These are phyloP conservation scores for Amia ocellicauda DNA, from an alignment of 2,113 vertebrate genomes.

Conservation along the genomic window DNA sequence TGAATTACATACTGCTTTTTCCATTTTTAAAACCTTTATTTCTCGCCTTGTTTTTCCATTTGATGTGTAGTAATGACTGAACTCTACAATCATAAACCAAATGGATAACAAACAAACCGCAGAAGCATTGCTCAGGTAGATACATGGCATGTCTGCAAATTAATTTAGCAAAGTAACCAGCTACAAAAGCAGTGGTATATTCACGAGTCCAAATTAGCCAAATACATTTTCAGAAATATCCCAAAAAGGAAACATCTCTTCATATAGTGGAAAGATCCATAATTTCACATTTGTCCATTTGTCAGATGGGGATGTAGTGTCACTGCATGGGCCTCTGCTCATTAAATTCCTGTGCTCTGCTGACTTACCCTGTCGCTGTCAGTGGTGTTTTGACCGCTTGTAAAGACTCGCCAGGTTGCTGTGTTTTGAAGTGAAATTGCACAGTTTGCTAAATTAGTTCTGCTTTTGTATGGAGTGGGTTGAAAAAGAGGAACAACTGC, in stretches of 20 bases:
- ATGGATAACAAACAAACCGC: no score
- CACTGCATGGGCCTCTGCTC: background rate
- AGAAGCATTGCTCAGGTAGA: background rate
- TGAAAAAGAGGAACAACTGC: background rate
- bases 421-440: background rate
- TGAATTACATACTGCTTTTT: no score
- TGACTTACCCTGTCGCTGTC: background rate
- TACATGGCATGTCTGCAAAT: no score
- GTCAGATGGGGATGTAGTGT: background rate
- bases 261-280: no score
- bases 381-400: background rate
- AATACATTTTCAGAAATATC: no score
- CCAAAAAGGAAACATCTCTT: no score
- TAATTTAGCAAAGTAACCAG: no score
- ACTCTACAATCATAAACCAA: background rate
- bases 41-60: no score
- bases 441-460: background rate
- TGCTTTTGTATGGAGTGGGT: background rate
- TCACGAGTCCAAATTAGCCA: no score
- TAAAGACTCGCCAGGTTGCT: background rate
- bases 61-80: background rate
- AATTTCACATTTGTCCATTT: no score
- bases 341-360: background rate
- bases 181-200: no score
- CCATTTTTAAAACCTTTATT: no score